A percentile compares a stretch with the other conserved stretches of the same genome.
Evolutionary conservation across 2,888 invertebrate genomes (phyloP).

Genomic region (Tinea pellionella): DNA sequence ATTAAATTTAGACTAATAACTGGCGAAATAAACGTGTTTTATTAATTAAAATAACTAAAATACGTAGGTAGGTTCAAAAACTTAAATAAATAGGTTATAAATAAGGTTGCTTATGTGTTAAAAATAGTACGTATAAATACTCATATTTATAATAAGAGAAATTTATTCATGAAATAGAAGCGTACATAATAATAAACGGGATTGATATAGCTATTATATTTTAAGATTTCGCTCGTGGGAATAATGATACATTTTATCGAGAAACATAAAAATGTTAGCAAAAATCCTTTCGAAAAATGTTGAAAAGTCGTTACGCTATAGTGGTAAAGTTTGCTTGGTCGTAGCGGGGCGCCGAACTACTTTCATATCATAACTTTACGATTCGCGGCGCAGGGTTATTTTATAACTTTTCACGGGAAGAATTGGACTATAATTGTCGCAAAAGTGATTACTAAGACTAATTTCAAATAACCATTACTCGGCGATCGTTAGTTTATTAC

Average conservation of each 20-base stretch:
- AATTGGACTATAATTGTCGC: background rate
- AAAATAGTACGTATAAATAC: too few relatives aligned
- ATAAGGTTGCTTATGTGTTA: too few relatives aligned
- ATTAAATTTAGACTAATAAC: too few relatives aligned
- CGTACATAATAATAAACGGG: background rate
- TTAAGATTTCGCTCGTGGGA: background rate
- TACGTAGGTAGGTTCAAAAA: too few relatives aligned
- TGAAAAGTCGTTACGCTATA: conserved; percentile 1
- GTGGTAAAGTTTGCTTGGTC: conserved; percentile 1
- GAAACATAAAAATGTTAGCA: background rate
- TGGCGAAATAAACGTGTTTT: too few relatives aligned
- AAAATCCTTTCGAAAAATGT: conserved; percentile 1
- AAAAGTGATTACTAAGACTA: background rate
- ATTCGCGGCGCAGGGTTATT: background rate
- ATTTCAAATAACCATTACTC: background rate
- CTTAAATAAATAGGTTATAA: too few relatives aligned
- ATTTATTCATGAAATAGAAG: too few relatives aligned
- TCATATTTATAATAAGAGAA: too few relatives aligned
- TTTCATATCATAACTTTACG: conserved; percentile 8
- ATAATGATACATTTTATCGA: background rate
- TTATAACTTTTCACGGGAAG: background rate
- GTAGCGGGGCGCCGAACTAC: background rate
- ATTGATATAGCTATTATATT: background rate
- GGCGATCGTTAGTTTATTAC: background rate
- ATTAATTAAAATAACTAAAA: too few relatives aligned